phyloP scores from a whole-genome alignment of 2,888 invertebrate genomes.

The Linnaemya vulpina region DNA sequence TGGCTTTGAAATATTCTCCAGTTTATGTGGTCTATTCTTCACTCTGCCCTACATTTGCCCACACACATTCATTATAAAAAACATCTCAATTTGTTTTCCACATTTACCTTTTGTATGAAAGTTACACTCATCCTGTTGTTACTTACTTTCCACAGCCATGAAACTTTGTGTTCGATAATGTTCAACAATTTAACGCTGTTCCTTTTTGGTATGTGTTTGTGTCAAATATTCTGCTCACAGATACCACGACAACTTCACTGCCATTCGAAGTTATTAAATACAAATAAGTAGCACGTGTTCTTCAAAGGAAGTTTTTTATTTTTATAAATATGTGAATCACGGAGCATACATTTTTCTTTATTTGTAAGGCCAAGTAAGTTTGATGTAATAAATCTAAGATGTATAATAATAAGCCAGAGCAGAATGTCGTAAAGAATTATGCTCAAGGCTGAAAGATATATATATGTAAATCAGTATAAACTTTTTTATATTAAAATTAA shows the following conservation, averaged over 20 bases:
- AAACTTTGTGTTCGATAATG: slow-evolving; percentile 31
- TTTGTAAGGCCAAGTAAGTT: not conserved
- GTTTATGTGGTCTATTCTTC: not conserved
- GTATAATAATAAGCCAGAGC: not conserved
- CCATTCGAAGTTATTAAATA: slow-evolving; percentile 1
- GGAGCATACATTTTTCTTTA: not conserved
- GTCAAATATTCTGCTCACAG: not conserved
- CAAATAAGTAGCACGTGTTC: not conserved
- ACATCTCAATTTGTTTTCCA: not conserved
- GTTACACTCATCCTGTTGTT: not conserved
- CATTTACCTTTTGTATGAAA: slow-evolving; percentile 16
- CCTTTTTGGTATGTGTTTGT: not conserved
- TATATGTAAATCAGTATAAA: too few species aligned
- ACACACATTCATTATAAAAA: not conserved
- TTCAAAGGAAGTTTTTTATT: not conserved
- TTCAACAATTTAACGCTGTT: slow-evolving; percentile 18
- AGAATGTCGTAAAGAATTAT: not conserved
- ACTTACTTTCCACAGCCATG: slow-evolving; percentile 7
- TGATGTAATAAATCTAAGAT: not conserved
- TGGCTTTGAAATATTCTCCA: slow-evolving; percentile 57
- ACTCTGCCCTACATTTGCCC: slow-evolving; percentile 40
- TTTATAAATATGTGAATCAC: not conserved
- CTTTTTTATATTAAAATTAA: too few species aligned
- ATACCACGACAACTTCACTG: not conserved
- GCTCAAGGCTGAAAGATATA: not conserved